Percentiles rank a stretch among this genome's conserved stretches.
These are phyloP conservation scores for Setophaga coronata DNA, from an alignment of 2,113 vertebrate genomes.

Conservation along the genomic window DNA sequence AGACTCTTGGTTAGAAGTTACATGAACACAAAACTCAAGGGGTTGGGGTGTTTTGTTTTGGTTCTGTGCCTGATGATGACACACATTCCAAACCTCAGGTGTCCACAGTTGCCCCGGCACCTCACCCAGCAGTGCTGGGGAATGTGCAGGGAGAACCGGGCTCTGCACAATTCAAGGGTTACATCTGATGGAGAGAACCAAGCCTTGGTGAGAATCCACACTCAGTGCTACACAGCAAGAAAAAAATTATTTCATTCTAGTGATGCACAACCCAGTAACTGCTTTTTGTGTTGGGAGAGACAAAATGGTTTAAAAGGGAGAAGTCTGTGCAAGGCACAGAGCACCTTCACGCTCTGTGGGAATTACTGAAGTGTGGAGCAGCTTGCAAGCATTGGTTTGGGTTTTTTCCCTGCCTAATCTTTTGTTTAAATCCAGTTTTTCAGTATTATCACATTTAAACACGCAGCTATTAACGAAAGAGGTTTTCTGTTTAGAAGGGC, in stretches of 20 bases:
- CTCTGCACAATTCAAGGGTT: not conserved
- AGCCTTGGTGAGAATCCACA: not conserved
- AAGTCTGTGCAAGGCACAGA: not conserved
- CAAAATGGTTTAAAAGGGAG: not conserved
- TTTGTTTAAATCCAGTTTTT: constrained; percentile 24
- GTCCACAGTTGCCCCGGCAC: not conserved
- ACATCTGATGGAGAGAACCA: not conserved
- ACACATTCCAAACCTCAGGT: not conserved
- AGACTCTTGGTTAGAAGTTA: constrained; percentile 39
- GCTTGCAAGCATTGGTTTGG: not conserved
- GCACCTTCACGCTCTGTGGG: not conserved
- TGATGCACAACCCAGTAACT: not conserved
- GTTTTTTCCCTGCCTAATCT: not conserved
- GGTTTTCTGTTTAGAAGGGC: not conserved
- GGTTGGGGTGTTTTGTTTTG: not conserved
- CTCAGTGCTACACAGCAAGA: not conserved
- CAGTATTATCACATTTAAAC: constrained; percentile 33
- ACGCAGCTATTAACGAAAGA: constrained; percentile 31
- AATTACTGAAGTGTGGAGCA: not conserved
- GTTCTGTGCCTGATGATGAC: constrained; percentile 14
- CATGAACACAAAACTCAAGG: constrained; percentile 56
- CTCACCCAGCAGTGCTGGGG: not conserved
- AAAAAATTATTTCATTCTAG: not conserved
- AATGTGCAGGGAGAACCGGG: not conserved
- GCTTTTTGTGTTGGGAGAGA: not conserved